These are phyloP conservation scores for Psittacula echo DNA, from an alignment of 2,797 vertebrate genomes.

Conservation along the genomic window DNA sequence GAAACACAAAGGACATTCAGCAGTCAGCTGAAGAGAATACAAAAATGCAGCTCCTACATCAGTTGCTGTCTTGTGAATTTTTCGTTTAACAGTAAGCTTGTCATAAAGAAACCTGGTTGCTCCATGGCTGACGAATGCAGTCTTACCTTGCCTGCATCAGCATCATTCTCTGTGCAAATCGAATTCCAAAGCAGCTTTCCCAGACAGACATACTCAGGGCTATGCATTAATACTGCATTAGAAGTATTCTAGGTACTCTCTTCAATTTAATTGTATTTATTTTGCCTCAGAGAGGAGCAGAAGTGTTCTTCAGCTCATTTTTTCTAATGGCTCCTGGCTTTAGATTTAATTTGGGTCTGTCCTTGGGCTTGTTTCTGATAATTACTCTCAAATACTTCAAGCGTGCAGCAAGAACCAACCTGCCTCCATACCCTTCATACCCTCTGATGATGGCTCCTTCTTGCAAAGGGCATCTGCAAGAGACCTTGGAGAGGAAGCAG, in stretches of 20 bases:
- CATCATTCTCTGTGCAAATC: constrained; percentile 5
- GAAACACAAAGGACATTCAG: neutral
- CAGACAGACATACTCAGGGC: neutral
- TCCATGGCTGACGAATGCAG: constrained; percentile 2
- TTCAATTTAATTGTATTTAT: constrained; percentile 48
- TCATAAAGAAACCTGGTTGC: neutral
- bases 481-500: neutral
- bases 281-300: constrained; percentile 31
- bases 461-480: neutral
- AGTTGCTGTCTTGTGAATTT: neutral
- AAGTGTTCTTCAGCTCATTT: neutral
- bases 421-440: neutral
- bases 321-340: constrained; percentile 15
- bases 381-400: neutral
- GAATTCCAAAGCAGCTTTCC: neutral
- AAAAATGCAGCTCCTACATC: neutral
- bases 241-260: neutral
- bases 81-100: neutral
- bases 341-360: constrained; percentile 7
- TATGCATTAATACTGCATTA: constrained; percentile 25
- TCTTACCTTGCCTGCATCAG: neutral
- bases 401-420: neutral
- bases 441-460: neutral
- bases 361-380: neutral
- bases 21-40: neutral